Evolutionary conservation across 2,797 vertebrate species (phyloP), one percentile per base, ranked within the genome.

Genomic region (Acanthornis magna): DNA sequence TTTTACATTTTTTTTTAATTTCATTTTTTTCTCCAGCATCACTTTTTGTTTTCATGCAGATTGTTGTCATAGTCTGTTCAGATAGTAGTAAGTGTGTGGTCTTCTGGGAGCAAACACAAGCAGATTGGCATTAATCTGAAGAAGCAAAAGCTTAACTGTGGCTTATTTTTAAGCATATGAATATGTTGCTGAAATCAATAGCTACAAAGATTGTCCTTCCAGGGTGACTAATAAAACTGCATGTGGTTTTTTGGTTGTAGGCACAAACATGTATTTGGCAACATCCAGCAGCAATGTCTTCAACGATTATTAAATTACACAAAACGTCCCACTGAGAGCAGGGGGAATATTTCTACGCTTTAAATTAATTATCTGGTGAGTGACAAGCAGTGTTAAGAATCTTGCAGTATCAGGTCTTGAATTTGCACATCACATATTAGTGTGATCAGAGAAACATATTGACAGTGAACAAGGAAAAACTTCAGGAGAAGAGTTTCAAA

Each of bases 241-340:
- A 30, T 53, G 36, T 38, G 55, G 0, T 54, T 78, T 87, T 94
- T 86, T 60, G 42, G 32, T 93, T 93, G 43, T 87, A 79, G 80
- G 40, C 60, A 75, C 29, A 81, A 93, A 60, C 20, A 25, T 86
- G 16, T 43, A 85, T 66, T 66, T 87, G 83, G 73, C 67, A 83
- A 42, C 55, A 63, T 73, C 26, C 51, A 86, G 45, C 75, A 77
- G 22, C 57, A 85, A 81, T 0, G 2, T 65, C 82, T 83, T 92
- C 75, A 78, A 71, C 36, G 45, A 85, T 89, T 85, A 92, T 81
- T 91, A 90, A 84, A 88, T 83, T 54, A 81, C 57, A 84, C 17
- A 60, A 40, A 81, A 94, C 84, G 30, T 48, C 55, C 65, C 66
- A 42, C 51, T 58, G 76, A 94, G 45, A 61, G 20, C 25, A 84